Evolutionary conservation across 2,888 invertebrate species (phyloP).

Genomic region (Allophyes oxyacanthae): DNA sequence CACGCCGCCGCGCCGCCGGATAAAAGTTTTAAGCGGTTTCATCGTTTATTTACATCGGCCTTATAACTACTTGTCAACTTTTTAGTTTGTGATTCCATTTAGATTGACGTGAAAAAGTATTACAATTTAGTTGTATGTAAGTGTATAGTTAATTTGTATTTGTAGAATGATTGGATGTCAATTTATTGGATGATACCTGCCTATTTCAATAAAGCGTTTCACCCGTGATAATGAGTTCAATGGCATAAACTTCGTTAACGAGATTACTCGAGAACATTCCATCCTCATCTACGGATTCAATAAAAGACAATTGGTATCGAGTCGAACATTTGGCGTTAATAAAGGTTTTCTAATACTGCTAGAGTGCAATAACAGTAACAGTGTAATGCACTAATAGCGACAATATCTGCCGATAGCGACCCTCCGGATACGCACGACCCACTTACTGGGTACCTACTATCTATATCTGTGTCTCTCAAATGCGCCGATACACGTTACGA

Average conservation of each 20-base stretch:
- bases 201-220: conserved; percentile 2
- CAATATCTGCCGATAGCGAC: conserved; percentile 71
- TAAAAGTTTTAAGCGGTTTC: conserved; percentile 48
- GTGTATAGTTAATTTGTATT: background rate
- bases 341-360: conserved; percentile 53
- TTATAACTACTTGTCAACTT: conserved; percentile 39
- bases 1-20: no score
- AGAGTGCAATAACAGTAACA: conserved; percentile 59
- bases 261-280: conserved; percentile 6
- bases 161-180: no score
- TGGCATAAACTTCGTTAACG: conserved; percentile 2
- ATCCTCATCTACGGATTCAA: conserved; percentile 37
- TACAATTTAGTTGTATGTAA: conserved; percentile 11
- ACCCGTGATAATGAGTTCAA: conserved; percentile 9
- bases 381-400: conserved; percentile 73
- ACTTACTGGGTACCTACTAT: conserved; percentile 64
- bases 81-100: conserved; percentile 37
- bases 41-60: conserved; percentile 46
- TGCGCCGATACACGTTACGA: conserved; percentile 58
- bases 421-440: conserved; percentile 83
- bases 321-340: conserved; percentile 32
- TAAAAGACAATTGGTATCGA: conserved; percentile 36
- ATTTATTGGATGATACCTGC: conserved; percentile 6
- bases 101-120: conserved; percentile 22
- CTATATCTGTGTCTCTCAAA: conserved; percentile 50